Conservation (phyloP, 2,797 vertebrate genomes). For the Coracias cyanogaster region DNA sequence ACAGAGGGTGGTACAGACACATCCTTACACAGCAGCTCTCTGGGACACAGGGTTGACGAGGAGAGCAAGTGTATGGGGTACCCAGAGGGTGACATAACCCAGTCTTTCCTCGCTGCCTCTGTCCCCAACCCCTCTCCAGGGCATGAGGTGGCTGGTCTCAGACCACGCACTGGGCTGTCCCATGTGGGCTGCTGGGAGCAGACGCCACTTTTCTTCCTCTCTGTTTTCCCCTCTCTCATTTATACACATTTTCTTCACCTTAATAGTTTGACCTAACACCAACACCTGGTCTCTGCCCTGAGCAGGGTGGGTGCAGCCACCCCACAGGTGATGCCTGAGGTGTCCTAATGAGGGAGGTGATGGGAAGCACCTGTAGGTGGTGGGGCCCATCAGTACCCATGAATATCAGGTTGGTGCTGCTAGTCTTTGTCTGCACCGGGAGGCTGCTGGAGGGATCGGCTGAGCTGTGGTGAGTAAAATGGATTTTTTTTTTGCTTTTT, state of each 20-base stretch:
- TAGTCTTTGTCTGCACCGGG: background rate
- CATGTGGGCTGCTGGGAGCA: background rate
- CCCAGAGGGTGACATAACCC: background rate
- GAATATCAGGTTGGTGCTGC: background rate
- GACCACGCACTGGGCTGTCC: fast-evolving
- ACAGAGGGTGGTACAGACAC: background rate
- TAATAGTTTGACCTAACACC: background rate
- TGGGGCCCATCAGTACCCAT: background rate
- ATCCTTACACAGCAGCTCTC: background rate
- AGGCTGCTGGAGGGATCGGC: background rate
- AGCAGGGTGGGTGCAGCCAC: background rate
- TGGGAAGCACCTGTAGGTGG: background rate
- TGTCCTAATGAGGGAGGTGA: background rate
- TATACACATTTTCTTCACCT: background rate
- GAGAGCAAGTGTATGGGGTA: background rate
- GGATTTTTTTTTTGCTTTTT: background rate
- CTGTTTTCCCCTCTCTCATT: background rate
- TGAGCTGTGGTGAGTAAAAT: background rate
- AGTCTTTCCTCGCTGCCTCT: background rate
- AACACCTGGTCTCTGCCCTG: fast-evolving
- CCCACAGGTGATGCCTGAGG: background rate
- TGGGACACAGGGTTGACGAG: background rate
- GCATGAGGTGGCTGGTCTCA: background rate
- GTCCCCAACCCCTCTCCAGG: background rate
- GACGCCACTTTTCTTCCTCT: background rate